Conservation (phyloP, 1,140 invertebrate genomes). For the Zaprionus davidi region DNA sequence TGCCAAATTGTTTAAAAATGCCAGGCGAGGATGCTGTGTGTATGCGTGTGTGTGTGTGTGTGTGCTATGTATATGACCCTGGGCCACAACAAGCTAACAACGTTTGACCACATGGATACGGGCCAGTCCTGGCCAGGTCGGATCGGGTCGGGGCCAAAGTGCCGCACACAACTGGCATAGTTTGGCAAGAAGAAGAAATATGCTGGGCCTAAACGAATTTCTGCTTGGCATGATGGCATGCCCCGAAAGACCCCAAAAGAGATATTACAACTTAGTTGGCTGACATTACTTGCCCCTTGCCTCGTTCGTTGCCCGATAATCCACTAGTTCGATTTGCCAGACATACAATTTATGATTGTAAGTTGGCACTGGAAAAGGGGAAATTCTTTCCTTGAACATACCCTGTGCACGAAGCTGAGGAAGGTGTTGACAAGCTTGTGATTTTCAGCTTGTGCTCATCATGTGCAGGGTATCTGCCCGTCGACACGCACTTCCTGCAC, state of each 20-base stretch:
- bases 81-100: constrained; percentile 24
- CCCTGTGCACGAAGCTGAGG: background rate
- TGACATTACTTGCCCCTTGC: background rate
- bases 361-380: background rate
- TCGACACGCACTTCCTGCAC: background rate
- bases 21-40: background rate
- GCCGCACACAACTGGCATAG: constrained; percentile 1
- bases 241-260: background rate
- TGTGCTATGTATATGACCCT: constrained; percentile 15
- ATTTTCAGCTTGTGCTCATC: background rate
- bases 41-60: background rate
- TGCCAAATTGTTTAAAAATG: constrained; percentile 30
- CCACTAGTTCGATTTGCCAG: background rate
- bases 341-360: background rate
- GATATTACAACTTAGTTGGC: background rate
- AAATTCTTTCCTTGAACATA: background rate
- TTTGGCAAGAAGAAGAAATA: background rate
- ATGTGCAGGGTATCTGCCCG: background rate
- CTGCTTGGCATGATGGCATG: background rate
- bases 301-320: background rate
- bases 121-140: background rate
- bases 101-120: constrained; percentile 33
- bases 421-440: background rate
- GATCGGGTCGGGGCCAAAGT: background rate
- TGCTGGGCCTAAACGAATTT: background rate